These are phyloP conservation scores for Calliopsis andreniformis DNA, from an alignment of 1,140 invertebrate species.

Conservation along the genomic window DNA sequence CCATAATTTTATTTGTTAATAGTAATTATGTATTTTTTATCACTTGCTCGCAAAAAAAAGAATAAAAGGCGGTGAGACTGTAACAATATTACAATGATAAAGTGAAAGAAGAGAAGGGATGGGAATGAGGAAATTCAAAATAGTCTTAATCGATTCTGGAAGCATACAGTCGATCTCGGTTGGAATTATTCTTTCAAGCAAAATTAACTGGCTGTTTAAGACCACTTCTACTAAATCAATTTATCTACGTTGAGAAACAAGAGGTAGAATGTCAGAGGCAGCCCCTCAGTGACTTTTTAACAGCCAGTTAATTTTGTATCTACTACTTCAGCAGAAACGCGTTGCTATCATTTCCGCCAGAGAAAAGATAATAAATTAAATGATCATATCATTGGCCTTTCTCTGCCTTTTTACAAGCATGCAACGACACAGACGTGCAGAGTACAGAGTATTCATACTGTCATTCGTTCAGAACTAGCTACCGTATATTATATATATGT, in stretches of 20 bases:
- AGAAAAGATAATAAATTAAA: conserved; percentile 46
- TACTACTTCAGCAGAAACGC: conserved; percentile 1
- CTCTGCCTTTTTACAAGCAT: conserved; percentile 29
- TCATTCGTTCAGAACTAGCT: conserved; percentile 41
- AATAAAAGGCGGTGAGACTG: conserved; percentile 21
- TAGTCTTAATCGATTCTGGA: conserved; percentile 41
- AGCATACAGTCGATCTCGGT: conserved; percentile 42
- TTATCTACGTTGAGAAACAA: too few relatives aligned
- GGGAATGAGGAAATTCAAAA: conserved; percentile 21
- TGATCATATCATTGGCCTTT: conserved; percentile 20
- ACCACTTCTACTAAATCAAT: too few relatives aligned
- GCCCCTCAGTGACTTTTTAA: too few relatives aligned
- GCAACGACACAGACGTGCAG: conserved; percentile 44
- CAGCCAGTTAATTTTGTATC: too few relatives aligned
- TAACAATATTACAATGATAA: conserved; percentile 34
- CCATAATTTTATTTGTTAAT: conserved; percentile 60
- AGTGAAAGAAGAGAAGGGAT: conserved; percentile 17
- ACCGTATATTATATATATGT: conserved; percentile 15
- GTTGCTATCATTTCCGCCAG: not conserved
- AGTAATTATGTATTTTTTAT: conserved; percentile 48
- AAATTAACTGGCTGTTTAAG: too few relatives aligned
- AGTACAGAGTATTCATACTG: conserved; percentile 45
- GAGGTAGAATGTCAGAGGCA: too few relatives aligned
- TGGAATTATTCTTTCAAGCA: not conserved
- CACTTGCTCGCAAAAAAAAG: conserved; percentile 43